Base-by-base conservation (phyloP, 2,888 invertebrate genomes). In the Oscheius myriophilus region DNA sequence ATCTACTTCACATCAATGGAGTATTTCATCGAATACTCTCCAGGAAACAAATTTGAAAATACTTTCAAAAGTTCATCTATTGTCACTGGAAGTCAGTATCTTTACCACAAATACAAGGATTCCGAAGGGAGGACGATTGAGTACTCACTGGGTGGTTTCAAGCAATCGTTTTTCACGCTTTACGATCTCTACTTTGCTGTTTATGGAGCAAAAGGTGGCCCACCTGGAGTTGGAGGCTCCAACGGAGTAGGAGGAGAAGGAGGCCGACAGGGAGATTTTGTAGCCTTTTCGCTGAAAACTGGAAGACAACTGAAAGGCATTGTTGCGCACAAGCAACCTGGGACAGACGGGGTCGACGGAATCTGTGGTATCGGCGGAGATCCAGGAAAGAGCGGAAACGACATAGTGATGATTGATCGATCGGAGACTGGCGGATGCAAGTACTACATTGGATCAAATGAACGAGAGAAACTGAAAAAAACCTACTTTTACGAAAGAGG, bases 161-260 rank as follows among this genome's bases (percentile, higher is more conserved):
- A n/a, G n/a, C n/a, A n/a, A 11, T 58, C 33, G 16, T 58, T 46
- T 25, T n/a, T n/a, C n/a, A 67, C 23, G 16, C 23, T 39, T 18
- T 67, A 67, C 23, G 67, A 67, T 2, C 59, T 67, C 14, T 42
- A 45, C 57, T 67, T 67, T 58, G n/a, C 46, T 1, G 46, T 67
- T 25, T 26, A 58, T 26, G 67, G 67, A 58, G 43, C 58, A 16
- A 49, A 67, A 16, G 67, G 67, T 26, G 12, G 9, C 4, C 45
- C 49, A 58, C 58, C 58, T 12, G 58, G 58, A 2, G 25, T 16
- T 14, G 67, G 67, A 25, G 67, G 67, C 9, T 6, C 39, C 46
- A 67, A 67, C 41, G 67, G 67, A 26, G 67, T 67, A 4, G 45
- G 67, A 6, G 67, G 67, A 49, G 67, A 67, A 53, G 67, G 67